Evolutionary conservation across 2,888 invertebrate genomes (phyloP).

Genomic region (Mythimna loreyi): DNA sequence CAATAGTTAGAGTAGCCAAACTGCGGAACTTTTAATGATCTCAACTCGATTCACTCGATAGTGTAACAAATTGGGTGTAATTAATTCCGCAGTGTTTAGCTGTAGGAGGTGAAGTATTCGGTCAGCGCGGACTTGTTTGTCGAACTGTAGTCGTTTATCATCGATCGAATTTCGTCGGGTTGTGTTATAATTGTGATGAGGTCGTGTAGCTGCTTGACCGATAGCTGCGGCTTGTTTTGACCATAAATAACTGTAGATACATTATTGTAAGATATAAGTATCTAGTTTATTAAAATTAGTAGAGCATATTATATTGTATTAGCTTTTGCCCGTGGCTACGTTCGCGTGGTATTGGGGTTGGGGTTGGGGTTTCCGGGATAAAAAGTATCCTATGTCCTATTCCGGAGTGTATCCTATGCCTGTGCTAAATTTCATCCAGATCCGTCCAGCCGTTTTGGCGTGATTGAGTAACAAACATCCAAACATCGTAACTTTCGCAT

Average conservation of each 20-base stretch:
- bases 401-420: no score
- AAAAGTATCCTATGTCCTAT: no score
- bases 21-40: constrained; percentile 45
- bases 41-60: constrained; percentile 16
- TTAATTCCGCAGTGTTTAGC: constrained; percentile 47
- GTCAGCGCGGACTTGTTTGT: constrained; percentile 9
- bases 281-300: neutral
- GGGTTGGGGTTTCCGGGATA: no score
- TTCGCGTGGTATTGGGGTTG: no score
- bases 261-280: neutral
- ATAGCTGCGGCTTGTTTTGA: constrained; percentile 1
- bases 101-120: constrained; percentile 22
- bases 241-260: constrained; percentile 1
- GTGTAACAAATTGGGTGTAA: constrained; percentile 29
- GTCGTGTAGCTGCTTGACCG: neutral
- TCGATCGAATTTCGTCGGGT: constrained; percentile 16
- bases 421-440: no score
- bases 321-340: no score
- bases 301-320: no score
- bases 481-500: no score
- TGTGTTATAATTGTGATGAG: neutral
- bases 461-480: no score
- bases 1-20: constrained; percentile 11
- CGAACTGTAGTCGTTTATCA: constrained; percentile 37
- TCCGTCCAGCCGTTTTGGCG: no score